A percentile compares a stretch with the other conserved stretches of the same genome.
These are phyloP conservation scores for Gallinago undulata DNA, from an alignment of 2,113 vertebrate species.

Conservation along the genomic window DNA sequence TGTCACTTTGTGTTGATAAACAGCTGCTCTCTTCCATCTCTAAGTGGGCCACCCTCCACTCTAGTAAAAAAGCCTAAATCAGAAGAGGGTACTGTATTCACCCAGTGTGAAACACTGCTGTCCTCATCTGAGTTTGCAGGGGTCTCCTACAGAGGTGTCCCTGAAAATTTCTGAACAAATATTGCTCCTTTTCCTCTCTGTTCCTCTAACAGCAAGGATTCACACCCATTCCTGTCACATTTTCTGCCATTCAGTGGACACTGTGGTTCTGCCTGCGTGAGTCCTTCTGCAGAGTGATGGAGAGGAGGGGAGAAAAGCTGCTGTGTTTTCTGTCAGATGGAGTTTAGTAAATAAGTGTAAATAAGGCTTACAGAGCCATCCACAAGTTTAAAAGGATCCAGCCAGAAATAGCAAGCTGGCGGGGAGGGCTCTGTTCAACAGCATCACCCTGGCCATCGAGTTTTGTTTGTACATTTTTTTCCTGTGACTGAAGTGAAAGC, in stretches of 20 bases:
- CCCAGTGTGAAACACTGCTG: background rate
- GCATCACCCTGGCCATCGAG: background rate
- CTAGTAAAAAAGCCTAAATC: background rate
- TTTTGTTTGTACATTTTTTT: background rate
- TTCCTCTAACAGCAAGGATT: conserved; percentile 5
- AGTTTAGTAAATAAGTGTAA: conserved; percentile 62
- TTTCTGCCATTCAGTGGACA: conserved; percentile 40
- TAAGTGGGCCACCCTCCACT: background rate
- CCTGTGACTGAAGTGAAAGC: background rate
- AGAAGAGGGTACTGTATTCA: background rate
- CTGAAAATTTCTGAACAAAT: background rate
- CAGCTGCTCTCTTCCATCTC: background rate
- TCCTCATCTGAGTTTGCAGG: background rate
- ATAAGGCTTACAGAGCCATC: conserved; percentile 22
- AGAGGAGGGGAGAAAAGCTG: background rate
- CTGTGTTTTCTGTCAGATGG: conserved; percentile 48
- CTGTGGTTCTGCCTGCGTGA: background rate
- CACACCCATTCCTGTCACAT: conserved; percentile 49
- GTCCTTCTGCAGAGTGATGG: background rate
- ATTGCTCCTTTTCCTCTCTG: background rate
- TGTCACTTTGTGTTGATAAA: background rate
- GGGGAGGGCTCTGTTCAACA: background rate
- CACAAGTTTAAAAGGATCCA: conserved; percentile 45
- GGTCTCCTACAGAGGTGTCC: background rate
- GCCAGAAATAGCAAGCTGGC: conserved; percentile 37